A percentile compares a stretch with the other conserved stretches of the same genome.
phyloP scores from a whole-genome alignment of 2,113 vertebrate genomes.

The Sprattus sprattus region DNA sequence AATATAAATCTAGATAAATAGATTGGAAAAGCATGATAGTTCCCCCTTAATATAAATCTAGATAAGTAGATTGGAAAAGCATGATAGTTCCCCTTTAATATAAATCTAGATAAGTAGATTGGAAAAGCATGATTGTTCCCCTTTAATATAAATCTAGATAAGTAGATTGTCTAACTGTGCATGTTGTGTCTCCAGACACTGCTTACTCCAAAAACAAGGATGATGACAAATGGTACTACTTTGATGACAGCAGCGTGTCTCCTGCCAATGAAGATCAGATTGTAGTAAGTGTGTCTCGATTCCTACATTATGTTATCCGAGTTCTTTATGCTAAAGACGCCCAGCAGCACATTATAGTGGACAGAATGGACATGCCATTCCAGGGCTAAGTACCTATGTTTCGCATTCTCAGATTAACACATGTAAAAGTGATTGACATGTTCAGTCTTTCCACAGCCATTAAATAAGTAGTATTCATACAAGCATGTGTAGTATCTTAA shows the following conservation, averaged over 20 bases:
- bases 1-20: too few species aligned
- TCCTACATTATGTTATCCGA: background rate
- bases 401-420: background rate
- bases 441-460: background rate
- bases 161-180: background rate
- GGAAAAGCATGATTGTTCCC: too few species aligned
- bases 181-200: constrained; percentile 76
- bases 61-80: background rate
- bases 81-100: too few species aligned
- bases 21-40: too few species aligned
- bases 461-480: background rate
- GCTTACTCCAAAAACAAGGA: constrained; percentile 97
- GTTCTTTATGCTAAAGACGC: background rate
- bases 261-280: constrained; percentile 92
- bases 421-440: background rate
- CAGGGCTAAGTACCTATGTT: background rate
- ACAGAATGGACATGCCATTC: background rate
- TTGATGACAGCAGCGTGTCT: constrained; percentile 96
- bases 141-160: too few species aligned
- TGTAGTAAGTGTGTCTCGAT: constrained; percentile 79
- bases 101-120: too few species aligned
- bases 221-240: constrained; percentile 96
- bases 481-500: background rate
- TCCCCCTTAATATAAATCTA: too few species aligned
- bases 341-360: background rate